phyloP scores from a whole-genome alignment of 2,888 invertebrate species.

The Norana najaformis region DNA sequence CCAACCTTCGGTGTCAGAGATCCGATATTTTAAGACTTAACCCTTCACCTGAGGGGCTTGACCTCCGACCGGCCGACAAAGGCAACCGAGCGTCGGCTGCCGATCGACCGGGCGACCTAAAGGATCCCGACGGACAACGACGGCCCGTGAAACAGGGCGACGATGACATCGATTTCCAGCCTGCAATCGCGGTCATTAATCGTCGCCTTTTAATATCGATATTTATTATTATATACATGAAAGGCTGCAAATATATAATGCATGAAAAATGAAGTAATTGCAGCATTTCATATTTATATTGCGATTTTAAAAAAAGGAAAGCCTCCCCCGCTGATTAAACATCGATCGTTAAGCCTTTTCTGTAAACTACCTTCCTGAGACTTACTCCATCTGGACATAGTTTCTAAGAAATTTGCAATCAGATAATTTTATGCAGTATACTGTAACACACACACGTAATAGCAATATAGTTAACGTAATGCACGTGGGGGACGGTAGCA shows the following conservation, averaged over 20 bases:
- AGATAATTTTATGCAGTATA: too few relatives aligned
- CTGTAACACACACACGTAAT: too few relatives aligned
- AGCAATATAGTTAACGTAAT: too few relatives aligned
- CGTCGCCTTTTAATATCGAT: neutral
- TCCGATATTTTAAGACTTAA: slow-evolving; percentile 13
- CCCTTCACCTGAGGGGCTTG: neutral
- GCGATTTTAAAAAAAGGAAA: too few relatives aligned
- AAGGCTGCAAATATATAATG: neutral
- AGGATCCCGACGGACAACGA: neutral
- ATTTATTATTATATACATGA: neutral
- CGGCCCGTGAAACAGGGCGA: neutral
- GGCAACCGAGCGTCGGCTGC: slow-evolving; percentile 4
- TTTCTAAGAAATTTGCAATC: too few relatives aligned
- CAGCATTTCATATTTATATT: too few relatives aligned
- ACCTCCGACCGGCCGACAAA: neutral
- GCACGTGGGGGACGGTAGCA: too few relatives aligned
- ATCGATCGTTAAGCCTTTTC: too few relatives aligned
- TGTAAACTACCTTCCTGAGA: too few relatives aligned
- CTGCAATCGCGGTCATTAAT: neutral
- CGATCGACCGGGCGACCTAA: neutral
- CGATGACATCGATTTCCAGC: neutral
- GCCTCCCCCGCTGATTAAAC: too few relatives aligned
- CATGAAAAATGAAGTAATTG: too few relatives aligned
- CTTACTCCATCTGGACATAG: too few relatives aligned
- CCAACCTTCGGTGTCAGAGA: neutral